Evolutionary conservation across 1,140 invertebrate genomes (phyloP), one percentile per base, ranked within the genome.

Genomic region (Tribolium madens): DNA sequence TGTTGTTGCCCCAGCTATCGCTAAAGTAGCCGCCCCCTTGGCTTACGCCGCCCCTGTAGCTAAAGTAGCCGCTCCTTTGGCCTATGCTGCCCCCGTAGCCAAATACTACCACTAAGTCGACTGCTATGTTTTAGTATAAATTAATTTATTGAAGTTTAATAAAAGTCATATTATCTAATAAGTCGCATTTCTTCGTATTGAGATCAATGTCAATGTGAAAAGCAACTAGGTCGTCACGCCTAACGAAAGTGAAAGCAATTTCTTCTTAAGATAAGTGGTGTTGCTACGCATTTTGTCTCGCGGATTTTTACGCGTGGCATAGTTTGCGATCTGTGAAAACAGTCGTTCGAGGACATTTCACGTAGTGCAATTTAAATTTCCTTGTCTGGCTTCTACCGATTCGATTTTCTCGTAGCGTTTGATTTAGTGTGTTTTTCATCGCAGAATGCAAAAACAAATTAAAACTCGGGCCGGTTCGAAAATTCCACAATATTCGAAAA

Each of bases 31-130:
- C 21, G 57, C 26, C 26, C n/a, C 21, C 12, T 3, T 21, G 13
- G 52, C 52, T 33, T 75, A 79, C 69, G 78, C 76, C 52, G 42
- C 36, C 15, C 74, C 69, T 18, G 68, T 75, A 15, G 79, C 75
- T 76, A 68, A 75, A 36, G 64, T 73, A 15, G 21, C 21, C 21
- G 7, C 79, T 68, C 78, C 78, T 21, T 53, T 75, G 0, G 81
- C 81, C 15, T 81, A 81, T 9, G 78, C 78, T 14, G 76, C 72
- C 9, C 13, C 57, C 12, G 50, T 73, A 77, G 90, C 57, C 21
- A 50, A 50, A 50, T 14, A n/a, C 52, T 57, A 18, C 52, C 52
- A 57, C 52, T 57, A 57, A 21, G 10, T 57, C 18, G 52, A 57
- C 52, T 57, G 17, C 15, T 17, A 21, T 57, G 15, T 21, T 57